Evolutionary conservation across 2,888 invertebrate species (phyloP).

Genomic region (Drosophila histrio): DNA sequence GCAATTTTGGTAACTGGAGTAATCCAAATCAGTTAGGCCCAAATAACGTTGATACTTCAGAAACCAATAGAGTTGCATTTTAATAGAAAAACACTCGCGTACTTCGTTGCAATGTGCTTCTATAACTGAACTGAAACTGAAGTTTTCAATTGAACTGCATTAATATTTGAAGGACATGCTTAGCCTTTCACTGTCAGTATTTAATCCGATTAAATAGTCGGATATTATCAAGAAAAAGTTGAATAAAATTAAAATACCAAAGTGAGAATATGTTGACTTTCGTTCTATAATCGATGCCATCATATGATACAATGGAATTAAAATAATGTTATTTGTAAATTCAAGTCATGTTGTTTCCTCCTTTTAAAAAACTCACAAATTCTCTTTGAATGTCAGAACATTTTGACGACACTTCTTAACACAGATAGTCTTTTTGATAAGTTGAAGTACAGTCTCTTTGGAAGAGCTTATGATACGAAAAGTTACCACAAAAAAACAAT

Average conservation of each 20-base stretch:
- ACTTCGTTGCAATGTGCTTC: background rate
- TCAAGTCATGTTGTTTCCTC: too few species aligned
- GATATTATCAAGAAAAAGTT: background rate
- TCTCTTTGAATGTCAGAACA: too few species aligned
- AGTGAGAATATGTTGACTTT: background rate
- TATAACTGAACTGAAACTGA: conserved; percentile 8
- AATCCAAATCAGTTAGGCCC: conserved; percentile 45
- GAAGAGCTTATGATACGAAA: background rate
- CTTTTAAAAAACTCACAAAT: too few species aligned
- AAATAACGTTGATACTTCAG: conserved; percentile 55
- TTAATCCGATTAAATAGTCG: background rate
- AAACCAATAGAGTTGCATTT: conserved; percentile 36
- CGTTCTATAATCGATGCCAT: background rate
- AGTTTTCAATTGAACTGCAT: conserved; percentile 8
- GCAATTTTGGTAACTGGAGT: background rate
- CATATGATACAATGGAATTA: too few species aligned
- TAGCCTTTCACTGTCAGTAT: background rate
- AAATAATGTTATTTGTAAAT: too few species aligned
- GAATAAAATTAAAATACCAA: background rate
- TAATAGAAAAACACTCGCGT: background rate
- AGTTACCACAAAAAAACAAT: background rate
- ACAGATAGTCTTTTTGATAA: background rate
- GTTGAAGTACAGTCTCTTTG: background rate
- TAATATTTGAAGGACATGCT: background rate
- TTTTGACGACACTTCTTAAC: background rate